Base-by-base conservation (phyloP, 2,888 invertebrate species). In the Tromatobia lineatoria region DNA sequence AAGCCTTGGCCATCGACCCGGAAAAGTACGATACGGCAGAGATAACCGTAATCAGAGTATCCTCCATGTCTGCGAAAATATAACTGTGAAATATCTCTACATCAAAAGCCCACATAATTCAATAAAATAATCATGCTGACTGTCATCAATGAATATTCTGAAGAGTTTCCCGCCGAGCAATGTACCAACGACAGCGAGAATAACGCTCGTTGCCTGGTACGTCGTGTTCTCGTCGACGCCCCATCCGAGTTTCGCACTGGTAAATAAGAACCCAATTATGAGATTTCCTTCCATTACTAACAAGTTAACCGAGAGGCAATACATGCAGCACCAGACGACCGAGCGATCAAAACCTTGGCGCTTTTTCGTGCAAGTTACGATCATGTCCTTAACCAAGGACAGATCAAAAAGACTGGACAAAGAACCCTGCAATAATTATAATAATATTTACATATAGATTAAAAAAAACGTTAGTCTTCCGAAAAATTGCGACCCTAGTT, bases 221-320 rank as follows among this genome's bases (percentile, higher is more conserved):
- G 94, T 93, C 0, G 96, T 96, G 88, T 94, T 96, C 45, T 95
- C 94, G 70, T 94, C 93, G 42, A 96, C 94, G 20, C 95, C 94
- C 97, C 97, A 97, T 25, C 95, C 94, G 52, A 97, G 95, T 89
- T 95, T 95, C 59, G 95, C 94, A 83, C 96, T 95, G 7, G 95
- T 92, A 88, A 96, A 97, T 87, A 96, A 89, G 89, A 95, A 97
- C 57, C 95, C 95, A 15, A 97, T 94, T 13, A 93, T 90, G 20
- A 92, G 81, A 29, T 94, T 91, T 18, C 96, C 96, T 85, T 94
- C 94, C 3, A 94, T 73, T 23, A 94, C 91, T 78, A 94, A 93
- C 83, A 95, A 89, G 0, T 93, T 90, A 13, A 92, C 11, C 7
- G 88, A 79, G 38, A 93, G 88, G 11, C 86, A 75, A 61, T 71